Base-by-base conservation (phyloP, 2,113 vertebrate species). In the Sorex araneus region DNA sequence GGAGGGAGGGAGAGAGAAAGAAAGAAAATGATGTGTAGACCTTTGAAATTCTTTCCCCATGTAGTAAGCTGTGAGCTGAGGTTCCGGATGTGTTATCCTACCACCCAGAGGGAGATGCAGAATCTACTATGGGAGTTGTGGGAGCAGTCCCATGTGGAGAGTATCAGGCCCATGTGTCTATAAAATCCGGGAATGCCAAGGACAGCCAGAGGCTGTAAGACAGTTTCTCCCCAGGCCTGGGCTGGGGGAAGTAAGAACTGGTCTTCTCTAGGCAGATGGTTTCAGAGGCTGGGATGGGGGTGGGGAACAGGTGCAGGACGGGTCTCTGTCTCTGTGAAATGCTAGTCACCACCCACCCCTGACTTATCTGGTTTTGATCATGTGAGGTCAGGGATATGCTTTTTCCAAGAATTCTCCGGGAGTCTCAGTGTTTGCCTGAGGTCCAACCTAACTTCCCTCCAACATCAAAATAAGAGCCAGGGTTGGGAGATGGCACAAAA, bases 401-500 rank as follows among this genome's bases (percentile, higher is more conserved):
- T 89, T 71, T 94, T 69, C 40, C 16, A n/a, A 74, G 34, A 95
- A 94, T 50, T 28, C 15, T 71, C 43, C 73, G 34, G 15, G 12
- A 4, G n/a, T 40, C 9, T 91, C 47, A 71, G 84, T 63, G 63
- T 50, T 84, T 6, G 16, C 34, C 73, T 21, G 21, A 28, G 5
- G 50, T 73, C 23, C 34, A 73, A 30, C 80, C 36, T 90, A 5
- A 32, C 5, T 47, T 70, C 40, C 32, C 86, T 78, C 21, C 67
- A 64, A 92, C 71, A 90, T 9, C 79, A 5, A 84, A 80, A 77
- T 11, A 47, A 47, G 45, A 47, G 45, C 45, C 45, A 47, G 45
- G 11, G 6, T 47, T 47, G 45, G 11, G 11, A 47, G 45, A 47
- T 47, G 6, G 11, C 45, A 47, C 45, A 47, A 47, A 47, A 11